These are phyloP conservation scores for Cheilosia impressa DNA, from an alignment of 2,888 invertebrate species.

Conservation along the genomic window DNA sequence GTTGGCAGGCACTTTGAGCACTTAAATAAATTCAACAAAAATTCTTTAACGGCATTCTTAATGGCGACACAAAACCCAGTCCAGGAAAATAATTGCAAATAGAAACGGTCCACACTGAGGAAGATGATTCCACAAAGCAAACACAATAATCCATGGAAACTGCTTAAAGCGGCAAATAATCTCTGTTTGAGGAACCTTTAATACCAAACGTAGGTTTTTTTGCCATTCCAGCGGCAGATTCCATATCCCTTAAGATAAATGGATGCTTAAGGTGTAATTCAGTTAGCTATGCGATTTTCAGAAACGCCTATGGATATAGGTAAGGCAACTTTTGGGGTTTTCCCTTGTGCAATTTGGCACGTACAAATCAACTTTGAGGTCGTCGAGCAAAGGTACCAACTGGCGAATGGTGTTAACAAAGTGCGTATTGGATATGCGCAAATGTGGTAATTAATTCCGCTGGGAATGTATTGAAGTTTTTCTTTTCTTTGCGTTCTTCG, in stretches of 20 bases:
- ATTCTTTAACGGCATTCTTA: neutral
- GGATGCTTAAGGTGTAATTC: conserved; percentile 9
- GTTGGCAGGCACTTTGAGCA: neutral
- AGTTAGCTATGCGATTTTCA: conserved; percentile 4
- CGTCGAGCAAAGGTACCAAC: neutral
- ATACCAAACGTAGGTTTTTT: neutral
- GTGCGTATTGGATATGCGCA: neutral
- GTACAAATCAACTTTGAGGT: conserved; percentile 8
- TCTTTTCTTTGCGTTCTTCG: neutral
- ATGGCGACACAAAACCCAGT: neutral
- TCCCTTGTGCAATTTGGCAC: neutral
- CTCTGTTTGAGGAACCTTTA: too few relatives aligned
- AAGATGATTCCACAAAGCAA: too few relatives aligned
- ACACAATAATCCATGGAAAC: too few relatives aligned
- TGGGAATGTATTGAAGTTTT: neutral
- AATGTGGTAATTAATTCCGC: conserved; percentile 14
- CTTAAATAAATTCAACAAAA: neutral
- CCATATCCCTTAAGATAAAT: neutral
- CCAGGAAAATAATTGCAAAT: too few relatives aligned
- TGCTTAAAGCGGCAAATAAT: too few relatives aligned
- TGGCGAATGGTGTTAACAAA: conserved; percentile 5
- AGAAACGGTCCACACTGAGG: too few relatives aligned
- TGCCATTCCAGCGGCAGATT: neutral
- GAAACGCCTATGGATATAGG: neutral
- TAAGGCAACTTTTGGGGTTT: neutral